Conservation (phyloP, 2,113 vertebrate genomes). For the Plecotus auritus region DNA sequence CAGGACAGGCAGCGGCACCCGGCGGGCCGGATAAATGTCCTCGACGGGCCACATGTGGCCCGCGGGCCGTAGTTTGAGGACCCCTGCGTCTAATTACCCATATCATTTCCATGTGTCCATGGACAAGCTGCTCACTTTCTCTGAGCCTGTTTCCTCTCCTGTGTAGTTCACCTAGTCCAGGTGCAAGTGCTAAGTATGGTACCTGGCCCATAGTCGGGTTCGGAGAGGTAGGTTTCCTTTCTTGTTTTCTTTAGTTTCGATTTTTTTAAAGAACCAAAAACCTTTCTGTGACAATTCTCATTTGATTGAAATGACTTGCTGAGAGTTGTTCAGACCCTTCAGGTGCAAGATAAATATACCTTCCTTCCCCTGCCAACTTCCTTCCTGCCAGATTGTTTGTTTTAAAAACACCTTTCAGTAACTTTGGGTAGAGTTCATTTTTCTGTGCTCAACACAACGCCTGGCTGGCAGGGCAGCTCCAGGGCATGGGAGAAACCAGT, state of each 20-base stretch:
- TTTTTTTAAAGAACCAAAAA: conserved; percentile 5
- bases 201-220: background rate
- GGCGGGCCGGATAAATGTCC: too few species aligned
- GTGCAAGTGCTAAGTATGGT: fast-evolving
- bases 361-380: background rate
- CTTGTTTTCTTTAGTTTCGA: background rate
- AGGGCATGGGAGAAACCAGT: background rate
- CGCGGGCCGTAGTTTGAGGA: too few species aligned
- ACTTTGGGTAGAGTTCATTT: background rate
- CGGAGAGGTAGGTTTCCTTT: background rate
- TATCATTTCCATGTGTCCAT: background rate
- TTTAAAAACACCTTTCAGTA: background rate
- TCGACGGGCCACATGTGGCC: too few species aligned
- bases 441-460: background rate
- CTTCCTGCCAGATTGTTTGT: background rate
- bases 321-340: background rate
- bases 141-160: background rate
- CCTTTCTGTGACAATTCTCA: background rate
- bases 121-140: background rate
- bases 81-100: background rate
- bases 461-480: background rate
- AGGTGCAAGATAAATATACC: background rate
- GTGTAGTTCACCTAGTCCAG: background rate
- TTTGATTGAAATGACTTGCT: background rate
- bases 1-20: too few species aligned